Evolutionary conservation across 2,797 vertebrate species (phyloP), one percentile per base, ranked within the genome.

Genomic region (Hemitrygon akajei): DNA sequence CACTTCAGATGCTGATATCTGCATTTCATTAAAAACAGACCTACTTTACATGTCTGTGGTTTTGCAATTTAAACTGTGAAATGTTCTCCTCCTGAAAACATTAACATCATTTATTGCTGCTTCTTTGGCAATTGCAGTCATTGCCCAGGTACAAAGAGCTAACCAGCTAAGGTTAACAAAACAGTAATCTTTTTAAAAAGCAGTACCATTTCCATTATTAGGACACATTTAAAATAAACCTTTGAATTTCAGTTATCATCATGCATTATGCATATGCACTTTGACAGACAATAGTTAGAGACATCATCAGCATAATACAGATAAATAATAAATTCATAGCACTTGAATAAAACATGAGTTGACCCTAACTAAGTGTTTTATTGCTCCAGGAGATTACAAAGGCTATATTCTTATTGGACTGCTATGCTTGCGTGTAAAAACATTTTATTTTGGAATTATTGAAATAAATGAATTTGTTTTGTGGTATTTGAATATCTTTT

Each of bases 281-380:
- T 93, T 76, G 40, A 76, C 91, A 75, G 40, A 93, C 75, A 76
- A 76, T 73, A 16, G 69, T 93, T 93, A n/a, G 71, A 93, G 75
- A 75, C 37, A 89, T 89, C 60, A 69, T 91, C 66, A 93, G 34
- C 27, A 16, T 30, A 93, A 25, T 91, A 34, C n/a, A 91, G 66
- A 56, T 75, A 93, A 75, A 93, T 76, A 93, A 93, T 75, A 93
- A 76, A 73, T 75, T 75, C 40, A 0, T 93, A 56, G 25, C 69
- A 56, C 14, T 30, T 93, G 47, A 27, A 93, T 76, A 93, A 93
- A 93, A 75, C 40, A 75, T 93, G 40, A 76, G 71, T 14, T 76
- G 71, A 18, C 69, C 71, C 71, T 58, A 30, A 47, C 82, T 76
- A 93, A 93, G 71, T 76, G 25, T 93, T 76, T 93, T 58, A 86